Evolutionary conservation across 2,797 vertebrate genomes (phyloP).

Genomic region (Enteromius thamalakanensis): DNA sequence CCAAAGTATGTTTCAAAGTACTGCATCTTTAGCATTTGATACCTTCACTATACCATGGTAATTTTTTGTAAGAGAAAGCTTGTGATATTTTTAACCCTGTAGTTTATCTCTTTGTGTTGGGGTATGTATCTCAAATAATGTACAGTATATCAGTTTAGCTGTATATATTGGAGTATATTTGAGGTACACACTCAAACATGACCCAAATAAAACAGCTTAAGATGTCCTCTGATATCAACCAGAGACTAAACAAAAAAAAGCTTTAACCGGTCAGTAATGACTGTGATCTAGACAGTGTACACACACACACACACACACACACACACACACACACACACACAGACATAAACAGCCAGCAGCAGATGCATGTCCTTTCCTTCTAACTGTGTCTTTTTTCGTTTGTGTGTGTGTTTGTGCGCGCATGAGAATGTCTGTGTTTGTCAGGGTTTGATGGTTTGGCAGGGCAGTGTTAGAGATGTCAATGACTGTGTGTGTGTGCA

Average conservation of each 20-base stretch:
- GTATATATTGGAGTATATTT: constrained; percentile 22
- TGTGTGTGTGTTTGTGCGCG: not conserved
- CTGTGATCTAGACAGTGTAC: constrained; percentile 29
- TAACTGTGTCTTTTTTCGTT: constrained; percentile 28
- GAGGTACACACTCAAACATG: constrained; percentile 4
- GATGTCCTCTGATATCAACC: constrained; percentile 30
- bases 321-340: constrained; percentile 40
- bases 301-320: constrained; percentile 42
- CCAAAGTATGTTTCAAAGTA: not conserved
- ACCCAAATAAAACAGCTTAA: constrained; percentile 12
- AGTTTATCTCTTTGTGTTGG: constrained; percentile 3
- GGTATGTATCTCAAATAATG: not conserved
- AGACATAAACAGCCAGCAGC: constrained; percentile 56
- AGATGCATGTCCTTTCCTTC: constrained; percentile 40
- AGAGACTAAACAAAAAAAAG: constrained; percentile 41
- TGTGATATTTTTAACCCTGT: not conserved
- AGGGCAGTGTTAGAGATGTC: constrained; percentile 21
- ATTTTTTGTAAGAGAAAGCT: constrained; percentile 3
- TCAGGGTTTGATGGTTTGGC: constrained; percentile 47
- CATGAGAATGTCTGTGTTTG: constrained; percentile 19
- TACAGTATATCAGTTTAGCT: constrained; percentile 8
- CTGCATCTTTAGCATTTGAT: not conserved
- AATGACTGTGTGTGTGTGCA: constrained; percentile 21
- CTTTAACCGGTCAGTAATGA: constrained; percentile 35
- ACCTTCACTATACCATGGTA: not conserved